These are phyloP conservation scores for Drosophila chauvacae DNA, from an alignment of 1,140 invertebrate species.

Conservation along the genomic window DNA sequence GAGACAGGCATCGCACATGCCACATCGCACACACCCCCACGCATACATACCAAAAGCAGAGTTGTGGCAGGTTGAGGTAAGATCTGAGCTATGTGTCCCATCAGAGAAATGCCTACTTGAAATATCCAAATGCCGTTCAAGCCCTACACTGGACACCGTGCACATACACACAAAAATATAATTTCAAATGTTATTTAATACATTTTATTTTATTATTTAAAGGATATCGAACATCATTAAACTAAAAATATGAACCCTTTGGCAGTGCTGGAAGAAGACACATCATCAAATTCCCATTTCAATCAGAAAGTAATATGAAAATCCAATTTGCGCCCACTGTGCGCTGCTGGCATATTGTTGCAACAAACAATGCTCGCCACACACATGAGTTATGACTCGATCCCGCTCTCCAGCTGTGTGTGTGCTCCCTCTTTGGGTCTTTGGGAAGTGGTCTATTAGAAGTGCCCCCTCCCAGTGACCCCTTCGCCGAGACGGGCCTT, in stretches of 20 bases:
- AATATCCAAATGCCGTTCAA: background rate
- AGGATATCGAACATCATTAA: background rate
- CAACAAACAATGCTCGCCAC: slow-evolving; percentile 70
- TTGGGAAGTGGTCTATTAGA: slow-evolving; percentile 59
- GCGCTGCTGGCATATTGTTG: slow-evolving; percentile 63
- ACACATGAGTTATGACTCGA: slow-evolving; percentile 70
- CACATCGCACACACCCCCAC: slow-evolving; percentile 17
- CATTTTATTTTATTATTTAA: background rate
- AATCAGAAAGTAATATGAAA: background rate
- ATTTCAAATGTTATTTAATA: background rate
- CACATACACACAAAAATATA: background rate
- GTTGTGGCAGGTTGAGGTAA: slow-evolving; percentile 43
- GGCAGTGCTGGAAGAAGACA: background rate
- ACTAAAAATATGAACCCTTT: background rate
- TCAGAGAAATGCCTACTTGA: background rate
- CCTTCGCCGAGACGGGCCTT: slow-evolving; percentile 51
- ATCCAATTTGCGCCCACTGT: slow-evolving; percentile 24
- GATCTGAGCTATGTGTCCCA: slow-evolving; percentile 31
- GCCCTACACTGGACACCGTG: background rate
- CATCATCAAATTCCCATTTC: slow-evolving; percentile 4
- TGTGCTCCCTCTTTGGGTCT: slow-evolving; percentile 5
- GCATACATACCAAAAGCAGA: slow-evolving; percentile 7
- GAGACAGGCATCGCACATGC: slow-evolving; percentile 38
- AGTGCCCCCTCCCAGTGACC: slow-evolving; percentile 25
- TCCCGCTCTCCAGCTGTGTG: slow-evolving; percentile 23